phyloP scores from a whole-genome alignment of 2,797 vertebrate genomes.

The Eulemur rubriventer region DNA sequence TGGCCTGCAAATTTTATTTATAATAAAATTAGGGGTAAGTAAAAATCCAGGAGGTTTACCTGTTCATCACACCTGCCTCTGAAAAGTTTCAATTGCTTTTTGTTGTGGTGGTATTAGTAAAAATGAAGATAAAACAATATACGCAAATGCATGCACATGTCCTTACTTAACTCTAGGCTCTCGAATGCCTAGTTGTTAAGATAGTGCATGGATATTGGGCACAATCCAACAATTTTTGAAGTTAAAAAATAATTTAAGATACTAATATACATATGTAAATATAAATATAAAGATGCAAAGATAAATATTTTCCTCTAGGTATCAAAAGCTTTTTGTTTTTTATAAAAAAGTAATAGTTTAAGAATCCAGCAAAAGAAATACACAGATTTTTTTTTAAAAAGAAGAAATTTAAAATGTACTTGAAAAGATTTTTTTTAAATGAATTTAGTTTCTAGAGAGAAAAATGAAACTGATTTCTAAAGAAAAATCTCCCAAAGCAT shows the following conservation, averaged over 20 bases:
- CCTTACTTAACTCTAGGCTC: background rate
- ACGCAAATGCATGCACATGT: background rate
- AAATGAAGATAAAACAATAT: slow-evolving; percentile 9
- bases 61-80: background rate
- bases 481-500: background rate
- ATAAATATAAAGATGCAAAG: background rate
- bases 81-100: slow-evolving; percentile 28
- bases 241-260: background rate
- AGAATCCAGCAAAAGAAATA: slow-evolving; percentile 22
- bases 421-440: background rate
- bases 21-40: slow-evolving; percentile 30
- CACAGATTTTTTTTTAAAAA: background rate
- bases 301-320: slow-evolving; percentile 31
- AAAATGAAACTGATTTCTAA: slow-evolving; percentile 29
- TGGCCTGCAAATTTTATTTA: background rate
- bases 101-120: background rate
- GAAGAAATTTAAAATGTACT: slow-evolving; percentile 33
- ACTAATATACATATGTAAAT: background rate
- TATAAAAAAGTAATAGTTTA: slow-evolving; percentile 14
- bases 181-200: background rate
- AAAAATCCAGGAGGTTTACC: slow-evolving; percentile 1
- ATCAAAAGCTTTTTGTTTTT: background rate
- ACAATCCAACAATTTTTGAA: background rate
- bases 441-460: slow-evolving; percentile 26
- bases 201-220: background rate